Evolutionary conservation across 23 tunicate species (phyloP), one percentile per base, ranked within the genome.

Genomic region (Ciona savignyi): DNA sequence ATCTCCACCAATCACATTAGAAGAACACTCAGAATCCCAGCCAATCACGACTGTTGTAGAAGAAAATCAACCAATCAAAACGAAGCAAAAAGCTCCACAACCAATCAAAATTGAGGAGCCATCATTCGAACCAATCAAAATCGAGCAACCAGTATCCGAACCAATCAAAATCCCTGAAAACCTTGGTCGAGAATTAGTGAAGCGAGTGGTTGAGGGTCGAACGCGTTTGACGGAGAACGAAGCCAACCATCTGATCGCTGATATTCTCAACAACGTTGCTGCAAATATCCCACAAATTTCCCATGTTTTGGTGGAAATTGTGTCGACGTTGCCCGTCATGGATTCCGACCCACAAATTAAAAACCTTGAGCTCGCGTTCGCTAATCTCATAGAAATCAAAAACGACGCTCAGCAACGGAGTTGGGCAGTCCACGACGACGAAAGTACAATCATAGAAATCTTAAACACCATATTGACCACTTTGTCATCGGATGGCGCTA

Each of bases 361-460:
- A 27, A 81, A 70, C 30, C 56, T 91, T 22, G 78, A 61, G 0
- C 65, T 91, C 27, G 91, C 87, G 0, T 67, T 91, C 29, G 91
- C 81, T 19, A 91, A 91, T 66, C 23, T 91, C 15, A 32, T 30
- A 9, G 97, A 91, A 77, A 91, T 91, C 0, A 85, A 84, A 66
- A 83, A 91, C 51, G 91, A 91, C 62, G 91, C 83, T 2, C 97
- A 91, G 56, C 91, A 91, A 62, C 79, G 89, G 33, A 91, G 84
- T 73, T 91, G 97, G 97, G 86, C 90, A 0, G 77, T 91, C 35
- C 80, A 80, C 32, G 91, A 91, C 84, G 97, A 91, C 42, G 80
- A 84, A 63, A 63, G 71, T 2, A 78, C 77, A 68, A 91, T 91
- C 22, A 49, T 66, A 21, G 83, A 30, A 31, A 80, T 91, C 2